Conservation (phyloP, 2,113 vertebrate species). For the Prietella phreatophila region DNA sequence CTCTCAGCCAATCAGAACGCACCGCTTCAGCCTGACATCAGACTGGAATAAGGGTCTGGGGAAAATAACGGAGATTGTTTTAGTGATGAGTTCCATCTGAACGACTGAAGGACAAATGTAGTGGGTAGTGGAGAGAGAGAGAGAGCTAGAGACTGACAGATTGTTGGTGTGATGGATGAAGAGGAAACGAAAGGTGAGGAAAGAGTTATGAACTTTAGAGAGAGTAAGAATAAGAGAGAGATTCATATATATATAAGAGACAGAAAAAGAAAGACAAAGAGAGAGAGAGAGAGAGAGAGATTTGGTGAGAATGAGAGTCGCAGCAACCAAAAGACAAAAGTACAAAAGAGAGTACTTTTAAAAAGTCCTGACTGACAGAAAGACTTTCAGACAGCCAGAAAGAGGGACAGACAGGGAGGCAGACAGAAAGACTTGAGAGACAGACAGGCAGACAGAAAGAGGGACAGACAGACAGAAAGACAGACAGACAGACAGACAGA, state of each 20-base stretch:
- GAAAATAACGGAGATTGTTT: neutral
- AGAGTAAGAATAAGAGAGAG: neutral
- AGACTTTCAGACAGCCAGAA: no score
- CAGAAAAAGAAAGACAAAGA: neutral
- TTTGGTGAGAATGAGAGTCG: neutral
- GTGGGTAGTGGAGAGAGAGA: neutral
- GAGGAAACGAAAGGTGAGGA: neutral
- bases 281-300: neutral
- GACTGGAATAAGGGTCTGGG: neutral
- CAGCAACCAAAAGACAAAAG: neutral
- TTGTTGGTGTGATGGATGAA: neutral
- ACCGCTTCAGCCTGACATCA: neutral
- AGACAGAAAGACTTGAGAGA: no score
- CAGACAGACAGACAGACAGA: neutral
- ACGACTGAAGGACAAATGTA: neutral
- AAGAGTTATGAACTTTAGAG: neutral
- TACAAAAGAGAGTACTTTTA: neutral
- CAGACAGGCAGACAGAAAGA: no score
- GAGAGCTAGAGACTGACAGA: neutral
- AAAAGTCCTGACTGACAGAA: neutral
- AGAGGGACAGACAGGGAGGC: no score
- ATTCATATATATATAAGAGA: neutral
- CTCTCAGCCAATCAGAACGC: conserved; percentile 15
- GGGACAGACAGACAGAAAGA: no score
- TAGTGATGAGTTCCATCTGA: conserved; percentile 13